A percentile compares a stretch with the other conserved stretches of the same genome.
These are phyloP conservation scores for Centrocercus urophasianus DNA, from an alignment of 2,113 vertebrate genomes.

Conservation along the genomic window DNA sequence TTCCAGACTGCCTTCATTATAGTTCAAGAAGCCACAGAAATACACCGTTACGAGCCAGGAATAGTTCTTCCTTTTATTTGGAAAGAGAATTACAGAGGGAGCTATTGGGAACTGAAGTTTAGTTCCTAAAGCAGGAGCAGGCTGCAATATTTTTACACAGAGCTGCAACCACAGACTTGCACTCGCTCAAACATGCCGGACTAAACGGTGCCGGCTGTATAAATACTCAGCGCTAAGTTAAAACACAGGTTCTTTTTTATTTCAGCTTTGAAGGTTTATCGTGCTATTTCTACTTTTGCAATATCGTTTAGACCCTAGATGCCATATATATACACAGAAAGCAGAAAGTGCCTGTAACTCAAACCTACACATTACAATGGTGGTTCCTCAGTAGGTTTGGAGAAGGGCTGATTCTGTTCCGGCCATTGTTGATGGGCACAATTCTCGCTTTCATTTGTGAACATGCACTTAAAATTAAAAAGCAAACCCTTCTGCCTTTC, in stretches of 20 bases:
- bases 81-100: constrained; percentile 84
- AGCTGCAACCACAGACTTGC: constrained; percentile 79
- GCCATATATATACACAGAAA: neutral
- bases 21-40: constrained; percentile 85
- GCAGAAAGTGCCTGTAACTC: neutral
- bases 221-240: constrained; percentile 74
- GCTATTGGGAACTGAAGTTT: constrained; percentile 72
- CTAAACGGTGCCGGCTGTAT: constrained; percentile 89
- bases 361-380: constrained; percentile 60
- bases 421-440: neutral
- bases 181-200: constrained; percentile 70
- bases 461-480: neutral
- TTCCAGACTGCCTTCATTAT: constrained; percentile 80
- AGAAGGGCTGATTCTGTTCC: neutral
- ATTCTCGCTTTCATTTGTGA: neutral
- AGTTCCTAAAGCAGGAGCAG: constrained; percentile 72
- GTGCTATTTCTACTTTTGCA: constrained; percentile 74
- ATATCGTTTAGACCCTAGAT: constrained; percentile 75
- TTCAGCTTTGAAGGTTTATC: constrained; percentile 80
- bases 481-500: neutral
- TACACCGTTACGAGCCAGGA: constrained; percentile 81
- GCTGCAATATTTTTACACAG: constrained; percentile 82
- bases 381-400: neutral
- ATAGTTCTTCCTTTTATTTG: constrained; percentile 87
- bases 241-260: constrained; percentile 85